A percentile compares a stretch with the other conserved stretches of the same genome.
These are phyloP conservation scores for Lordiphosa fenestrarum DNA, from an alignment of 2,888 invertebrate species.

Conservation along the genomic window DNA sequence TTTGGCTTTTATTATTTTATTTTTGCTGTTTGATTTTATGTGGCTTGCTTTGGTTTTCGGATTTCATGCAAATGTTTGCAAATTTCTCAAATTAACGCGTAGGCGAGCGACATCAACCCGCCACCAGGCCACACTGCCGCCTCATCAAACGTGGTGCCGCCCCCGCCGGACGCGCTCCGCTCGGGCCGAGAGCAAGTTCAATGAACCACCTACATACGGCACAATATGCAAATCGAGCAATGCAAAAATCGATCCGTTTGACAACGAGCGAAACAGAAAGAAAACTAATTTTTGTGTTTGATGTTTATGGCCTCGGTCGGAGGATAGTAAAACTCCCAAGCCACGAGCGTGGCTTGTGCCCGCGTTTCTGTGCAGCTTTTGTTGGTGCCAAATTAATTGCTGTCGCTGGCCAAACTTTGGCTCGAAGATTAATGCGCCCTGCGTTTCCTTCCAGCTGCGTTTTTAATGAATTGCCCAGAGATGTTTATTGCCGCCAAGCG, in stretches of 20 bases:
- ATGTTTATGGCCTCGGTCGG: conserved; percentile 60
- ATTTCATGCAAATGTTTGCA: conserved; percentile 62
- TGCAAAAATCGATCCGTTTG: conserved; percentile 50
- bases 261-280: conserved; percentile 48
- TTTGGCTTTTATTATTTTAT: conserved; percentile 34
- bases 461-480: conserved; percentile 45
- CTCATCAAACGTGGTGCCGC: conserved; percentile 61
- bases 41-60: conserved; percentile 37
- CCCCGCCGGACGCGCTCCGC: conserved; percentile 39
- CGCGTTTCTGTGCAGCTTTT: conserved; percentile 4
- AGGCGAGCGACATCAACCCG: conserved; percentile 46
- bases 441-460: conserved; percentile 34
- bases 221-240: conserved; percentile 66
- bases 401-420: conserved; percentile 36
- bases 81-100: conserved; percentile 67
- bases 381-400: conserved; percentile 56
- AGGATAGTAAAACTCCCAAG: conserved; percentile 12
- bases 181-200: conserved; percentile 55
- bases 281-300: conserved; percentile 58
- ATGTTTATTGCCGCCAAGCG: conserved; percentile 36
- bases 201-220: conserved; percentile 67
- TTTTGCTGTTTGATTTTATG: conserved; percentile 21
- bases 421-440: conserved; percentile 50
- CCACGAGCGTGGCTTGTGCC: conserved; percentile 17
- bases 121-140: conserved; percentile 34